Conservation (phyloP, 2,113 vertebrate species). For the Notarius quadriscutis region DNA sequence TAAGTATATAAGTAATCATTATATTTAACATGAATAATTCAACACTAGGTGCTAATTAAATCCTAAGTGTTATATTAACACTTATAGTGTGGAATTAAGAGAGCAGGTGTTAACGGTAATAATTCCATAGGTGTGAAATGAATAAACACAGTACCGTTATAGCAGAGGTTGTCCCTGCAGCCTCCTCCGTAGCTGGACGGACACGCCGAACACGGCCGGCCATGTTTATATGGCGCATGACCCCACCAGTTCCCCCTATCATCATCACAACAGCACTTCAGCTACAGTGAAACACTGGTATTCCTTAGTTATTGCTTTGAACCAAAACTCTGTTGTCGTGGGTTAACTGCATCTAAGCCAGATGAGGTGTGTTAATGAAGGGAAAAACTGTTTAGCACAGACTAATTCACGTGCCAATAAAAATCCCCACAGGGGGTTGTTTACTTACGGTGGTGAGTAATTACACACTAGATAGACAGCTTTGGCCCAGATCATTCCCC, state of each 20-base stretch:
- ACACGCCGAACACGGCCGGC: conserved; percentile 89
- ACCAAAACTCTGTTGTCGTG: too few relatives aligned
- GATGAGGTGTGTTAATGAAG: background rate
- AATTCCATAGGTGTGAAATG: background rate
- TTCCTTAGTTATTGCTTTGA: background rate
- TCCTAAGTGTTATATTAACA: background rate
- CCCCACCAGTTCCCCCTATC: conserved; percentile 97
- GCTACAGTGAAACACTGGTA: background rate
- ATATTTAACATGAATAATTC: background rate
- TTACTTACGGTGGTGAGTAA: conserved; percentile 95
- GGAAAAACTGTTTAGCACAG: background rate
- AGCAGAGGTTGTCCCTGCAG: conserved; percentile 95
- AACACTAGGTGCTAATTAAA: background rate
- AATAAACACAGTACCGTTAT: conserved; percentile 77
- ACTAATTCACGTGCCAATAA: background rate
- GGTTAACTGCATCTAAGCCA: background rate
- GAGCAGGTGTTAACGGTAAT: background rate
- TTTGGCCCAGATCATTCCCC: conserved; percentile 98
- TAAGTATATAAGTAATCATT: background rate
- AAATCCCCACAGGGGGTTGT: background rate
- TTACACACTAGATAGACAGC: conserved; percentile 97
- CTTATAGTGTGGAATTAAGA: background rate
- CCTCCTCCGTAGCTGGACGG: conserved; percentile 93
- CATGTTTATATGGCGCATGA: conserved; percentile 93
- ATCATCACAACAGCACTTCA: conserved; percentile 3